Evolutionary conservation across 2,113 vertebrate species (phyloP).

Genomic region (Rhea americana): DNA sequence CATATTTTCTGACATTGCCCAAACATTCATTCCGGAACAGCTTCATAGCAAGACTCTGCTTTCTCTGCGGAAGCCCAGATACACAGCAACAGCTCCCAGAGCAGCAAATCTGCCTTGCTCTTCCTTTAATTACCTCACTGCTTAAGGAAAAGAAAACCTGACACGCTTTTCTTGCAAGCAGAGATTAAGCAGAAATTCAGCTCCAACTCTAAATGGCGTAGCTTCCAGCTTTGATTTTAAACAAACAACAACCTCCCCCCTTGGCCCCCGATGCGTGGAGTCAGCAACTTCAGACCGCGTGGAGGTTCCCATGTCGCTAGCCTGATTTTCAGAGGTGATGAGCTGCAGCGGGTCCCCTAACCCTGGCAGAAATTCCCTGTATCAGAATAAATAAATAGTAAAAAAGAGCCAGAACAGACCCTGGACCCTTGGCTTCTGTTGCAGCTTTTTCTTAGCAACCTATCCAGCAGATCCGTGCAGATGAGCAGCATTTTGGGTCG

Average conservation of each 20-base stretch:
- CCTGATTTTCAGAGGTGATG: not conserved
- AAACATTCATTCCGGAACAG: constrained; percentile 20
- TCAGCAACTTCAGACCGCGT: not conserved
- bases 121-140: constrained; percentile 54
- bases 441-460: not conserved
- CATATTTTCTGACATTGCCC: not conserved
- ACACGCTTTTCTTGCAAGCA: constrained; percentile 14
- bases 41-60: constrained; percentile 7
- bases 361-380: not conserved
- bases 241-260: not conserved
- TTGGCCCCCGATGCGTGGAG: not conserved
- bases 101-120: constrained; percentile 30
- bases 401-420: not conserved
- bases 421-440: not conserved
- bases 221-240: constrained; percentile 21
- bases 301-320: not conserved
- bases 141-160: not conserved
- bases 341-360: not conserved
- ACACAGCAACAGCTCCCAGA: constrained; percentile 27
- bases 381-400: too few relatives aligned
- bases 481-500: not conserved
- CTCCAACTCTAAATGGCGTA: not conserved
- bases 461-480: not conserved
- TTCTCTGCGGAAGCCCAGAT: constrained; percentile 37
- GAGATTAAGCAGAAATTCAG: constrained; percentile 43